Evolutionary conservation across 2,797 vertebrate genomes (phyloP).

Genomic region (Pangasius mekongensis): DNA sequence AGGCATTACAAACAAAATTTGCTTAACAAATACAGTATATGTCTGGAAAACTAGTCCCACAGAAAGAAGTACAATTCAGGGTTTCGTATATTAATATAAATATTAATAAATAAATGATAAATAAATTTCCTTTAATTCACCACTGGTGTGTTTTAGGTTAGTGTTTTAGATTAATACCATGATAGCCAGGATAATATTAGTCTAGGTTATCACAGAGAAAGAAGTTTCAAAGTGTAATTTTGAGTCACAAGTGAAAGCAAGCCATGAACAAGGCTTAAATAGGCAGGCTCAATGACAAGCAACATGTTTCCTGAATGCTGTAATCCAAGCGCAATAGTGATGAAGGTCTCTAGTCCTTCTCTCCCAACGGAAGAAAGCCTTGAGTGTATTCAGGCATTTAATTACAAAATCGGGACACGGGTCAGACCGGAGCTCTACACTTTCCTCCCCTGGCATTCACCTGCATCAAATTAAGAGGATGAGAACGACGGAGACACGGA

Average conservation of each 20-base stretch:
- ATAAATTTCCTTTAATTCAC: neutral
- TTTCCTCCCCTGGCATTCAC: slow-evolving; percentile 46
- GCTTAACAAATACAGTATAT: neutral
- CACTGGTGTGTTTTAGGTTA: neutral
- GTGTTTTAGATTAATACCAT: neutral
- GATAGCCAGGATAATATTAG: neutral
- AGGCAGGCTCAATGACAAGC: slow-evolving; percentile 47
- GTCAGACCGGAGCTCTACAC: slow-evolving; percentile 34
- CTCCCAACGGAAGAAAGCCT: slow-evolving; percentile 35
- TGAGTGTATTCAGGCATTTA: slow-evolving; percentile 48
- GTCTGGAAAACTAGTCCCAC: neutral
- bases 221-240: neutral
- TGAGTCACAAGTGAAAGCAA: slow-evolving; percentile 10
- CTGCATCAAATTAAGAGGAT: slow-evolving; percentile 53
- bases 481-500: slow-evolving; percentile 46
- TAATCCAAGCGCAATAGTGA: slow-evolving; percentile 51
- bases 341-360: slow-evolving; percentile 29
- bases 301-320: slow-evolving; percentile 41
- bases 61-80: neutral
- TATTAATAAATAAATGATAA: neutral
- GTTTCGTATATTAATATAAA: neutral
- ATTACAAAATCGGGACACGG: slow-evolving; percentile 53
- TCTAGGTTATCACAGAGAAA: neutral
- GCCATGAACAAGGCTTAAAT: slow-evolving; percentile 33
- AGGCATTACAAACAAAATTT: neutral